These are phyloP conservation scores for Synergus umbraculus DNA, from an alignment of 2,888 invertebrate species.

Conservation along the genomic window DNA sequence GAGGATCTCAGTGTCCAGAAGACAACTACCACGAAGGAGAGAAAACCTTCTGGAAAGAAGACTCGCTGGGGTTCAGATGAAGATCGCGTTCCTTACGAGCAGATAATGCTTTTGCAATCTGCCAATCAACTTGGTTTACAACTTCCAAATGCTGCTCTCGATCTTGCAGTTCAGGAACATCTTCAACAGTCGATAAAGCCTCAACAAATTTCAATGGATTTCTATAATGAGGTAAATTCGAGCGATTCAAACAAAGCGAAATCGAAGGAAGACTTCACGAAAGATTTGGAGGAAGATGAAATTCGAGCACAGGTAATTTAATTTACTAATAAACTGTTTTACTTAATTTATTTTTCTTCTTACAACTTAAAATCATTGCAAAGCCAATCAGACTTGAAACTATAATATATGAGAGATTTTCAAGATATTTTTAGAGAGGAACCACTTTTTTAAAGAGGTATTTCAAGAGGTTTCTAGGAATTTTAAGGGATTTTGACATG, in stretches of 20 bases:
- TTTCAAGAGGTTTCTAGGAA: too few species aligned
- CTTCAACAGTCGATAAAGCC: conserved; percentile 59
- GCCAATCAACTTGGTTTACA: conserved; percentile 71
- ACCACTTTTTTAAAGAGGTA: too few species aligned
- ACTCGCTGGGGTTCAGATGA: conserved; percentile 76
- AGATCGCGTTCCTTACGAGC: conserved; percentile 74
- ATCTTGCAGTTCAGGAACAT: conserved; percentile 69
- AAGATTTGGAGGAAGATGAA: conserved; percentile 65
- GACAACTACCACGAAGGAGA: conserved; percentile 62
- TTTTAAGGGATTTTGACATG: too few species aligned
- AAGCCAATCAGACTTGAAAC: too few species aligned
- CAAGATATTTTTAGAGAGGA: too few species aligned
- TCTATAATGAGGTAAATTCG: conserved; percentile 61
- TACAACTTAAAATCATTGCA: too few species aligned
- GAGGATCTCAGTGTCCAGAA: conserved; percentile 62
- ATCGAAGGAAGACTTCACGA: conserved; percentile 65
- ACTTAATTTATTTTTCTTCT: conserved; percentile 4
- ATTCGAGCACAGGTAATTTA: conserved; percentile 61
- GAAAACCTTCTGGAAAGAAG: conserved; percentile 73
- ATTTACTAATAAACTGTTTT: neutral
- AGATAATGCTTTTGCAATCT: conserved; percentile 74
- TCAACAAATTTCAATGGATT: conserved; percentile 64
- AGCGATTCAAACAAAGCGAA: conserved; percentile 51
- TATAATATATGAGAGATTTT: too few species aligned
- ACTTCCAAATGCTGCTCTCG: conserved; percentile 70